Percentiles rank a stretch among this genome's conserved stretches.
These are phyloP conservation scores for Oreochromis tanganicae DNA, from an alignment of 2,113 vertebrate genomes.

Conservation along the genomic window DNA sequence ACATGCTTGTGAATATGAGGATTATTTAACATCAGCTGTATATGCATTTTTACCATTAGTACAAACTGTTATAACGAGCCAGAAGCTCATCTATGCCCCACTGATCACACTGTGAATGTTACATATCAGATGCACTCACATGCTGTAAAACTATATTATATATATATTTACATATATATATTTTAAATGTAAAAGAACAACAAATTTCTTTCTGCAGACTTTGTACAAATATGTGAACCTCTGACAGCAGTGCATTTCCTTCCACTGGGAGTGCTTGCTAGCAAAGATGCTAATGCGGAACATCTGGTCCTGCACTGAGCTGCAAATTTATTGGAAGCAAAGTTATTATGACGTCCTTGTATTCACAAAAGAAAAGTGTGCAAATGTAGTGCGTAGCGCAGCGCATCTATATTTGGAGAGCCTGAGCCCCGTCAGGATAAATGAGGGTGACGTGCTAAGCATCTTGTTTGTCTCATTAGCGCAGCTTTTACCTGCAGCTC, in stretches of 20 bases:
- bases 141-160: neutral
- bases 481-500: neutral
- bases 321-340: neutral
- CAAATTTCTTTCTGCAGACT: neutral
- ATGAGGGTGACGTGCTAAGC: neutral
- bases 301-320: neutral
- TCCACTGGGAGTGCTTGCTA: neutral
- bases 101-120: neutral
- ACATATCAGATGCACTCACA: neutral
- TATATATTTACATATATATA: too few species aligned
- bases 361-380: neutral
- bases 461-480: slow-evolving; percentile 2
- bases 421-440: neutral
- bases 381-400: neutral
- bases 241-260: neutral
- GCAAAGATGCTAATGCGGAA: slow-evolving; percentile 13
- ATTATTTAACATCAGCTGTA: slow-evolving; percentile 23
- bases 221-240: neutral
- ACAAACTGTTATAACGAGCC: neutral
- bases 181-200: neutral
- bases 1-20: neutral
- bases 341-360: slow-evolving; percentile 11
- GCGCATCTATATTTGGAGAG: slow-evolving; percentile 29
- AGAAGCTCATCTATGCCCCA: neutral
- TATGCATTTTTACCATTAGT: neutral